A percentile compares a stretch with the other conserved stretches of the same genome.
phyloP scores from a whole-genome alignment of 2,797 vertebrate species.

The Hipposideros larvatus region DNA sequence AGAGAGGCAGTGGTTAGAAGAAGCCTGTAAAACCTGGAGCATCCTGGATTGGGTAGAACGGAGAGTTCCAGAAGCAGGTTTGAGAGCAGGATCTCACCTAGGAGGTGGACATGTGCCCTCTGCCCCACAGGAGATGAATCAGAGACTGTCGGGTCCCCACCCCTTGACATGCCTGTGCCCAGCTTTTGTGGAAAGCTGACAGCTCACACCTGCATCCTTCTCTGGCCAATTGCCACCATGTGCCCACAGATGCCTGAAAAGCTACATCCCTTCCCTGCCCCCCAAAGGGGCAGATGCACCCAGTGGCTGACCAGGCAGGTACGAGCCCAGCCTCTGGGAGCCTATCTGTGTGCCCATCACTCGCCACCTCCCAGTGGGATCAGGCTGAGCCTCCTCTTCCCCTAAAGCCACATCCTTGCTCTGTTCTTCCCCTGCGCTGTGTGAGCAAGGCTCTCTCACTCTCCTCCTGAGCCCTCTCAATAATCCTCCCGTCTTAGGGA shows the following conservation, averaged over 20 bases:
- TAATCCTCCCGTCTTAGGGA: not conserved
- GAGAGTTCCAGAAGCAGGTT: no score
- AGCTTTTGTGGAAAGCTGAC: not conserved
- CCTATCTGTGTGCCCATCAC: not conserved
- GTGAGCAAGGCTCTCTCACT: not conserved
- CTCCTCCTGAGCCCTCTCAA: not conserved
- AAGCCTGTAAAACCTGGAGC: accelerated
- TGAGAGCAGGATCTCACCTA: not conserved
- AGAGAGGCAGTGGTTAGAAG: not conserved
- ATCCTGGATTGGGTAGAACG: not conserved
- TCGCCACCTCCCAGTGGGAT: not conserved
- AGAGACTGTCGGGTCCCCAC: not conserved
- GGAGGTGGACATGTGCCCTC: not conserved
- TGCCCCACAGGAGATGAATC: not conserved
- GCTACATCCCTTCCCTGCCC: accelerated
- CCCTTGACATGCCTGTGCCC: not conserved
- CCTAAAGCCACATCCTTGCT: not conserved
- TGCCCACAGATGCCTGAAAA: not conserved
- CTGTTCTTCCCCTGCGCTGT: not conserved
- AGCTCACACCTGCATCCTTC: not conserved
- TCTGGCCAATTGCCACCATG: not conserved
- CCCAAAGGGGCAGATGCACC: not conserved
- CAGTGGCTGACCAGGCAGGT: no score
- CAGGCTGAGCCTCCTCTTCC: no score
- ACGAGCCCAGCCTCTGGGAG: not conserved